These are phyloP conservation scores for Hirundichthys speculiger DNA, from an alignment of 2,113 vertebrate species.

Conservation along the genomic window DNA sequence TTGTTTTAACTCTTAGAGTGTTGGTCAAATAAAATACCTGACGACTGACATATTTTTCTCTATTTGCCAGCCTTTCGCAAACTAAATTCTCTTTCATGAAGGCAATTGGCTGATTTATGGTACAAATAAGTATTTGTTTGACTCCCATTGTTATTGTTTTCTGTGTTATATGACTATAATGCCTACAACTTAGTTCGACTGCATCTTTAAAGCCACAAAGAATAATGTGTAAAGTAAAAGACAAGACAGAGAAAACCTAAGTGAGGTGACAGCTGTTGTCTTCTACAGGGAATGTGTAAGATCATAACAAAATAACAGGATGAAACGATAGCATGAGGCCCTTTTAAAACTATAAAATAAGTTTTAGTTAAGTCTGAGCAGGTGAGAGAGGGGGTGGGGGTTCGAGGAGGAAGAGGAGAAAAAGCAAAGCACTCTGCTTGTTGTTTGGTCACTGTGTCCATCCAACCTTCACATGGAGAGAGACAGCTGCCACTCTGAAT, in stretches of 20 bases:
- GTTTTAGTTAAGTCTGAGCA: neutral
- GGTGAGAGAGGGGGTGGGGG: neutral
- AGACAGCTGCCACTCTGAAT: constrained; percentile 81
- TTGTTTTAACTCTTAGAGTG: too few relatives aligned
- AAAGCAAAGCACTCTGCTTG: constrained; percentile 38
- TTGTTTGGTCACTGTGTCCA: constrained; percentile 74
- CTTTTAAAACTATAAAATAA: too few relatives aligned
- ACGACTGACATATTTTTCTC: too few relatives aligned
- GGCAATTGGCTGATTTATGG: too few relatives aligned
- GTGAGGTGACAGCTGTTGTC: neutral
- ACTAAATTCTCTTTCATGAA: too few relatives aligned
- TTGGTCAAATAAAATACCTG: too few relatives aligned
- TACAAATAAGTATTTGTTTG: too few relatives aligned
- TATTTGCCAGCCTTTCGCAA: too few relatives aligned
- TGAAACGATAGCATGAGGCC: neutral
- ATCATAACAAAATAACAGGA: constrained; percentile 1
- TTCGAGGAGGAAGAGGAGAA: constrained; percentile 14
- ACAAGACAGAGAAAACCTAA: neutral
- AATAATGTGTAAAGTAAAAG: neutral
- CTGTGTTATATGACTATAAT: too few relatives aligned
- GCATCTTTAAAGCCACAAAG: neutral
- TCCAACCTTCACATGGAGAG: constrained; percentile 69
- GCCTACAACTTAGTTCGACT: neutral
- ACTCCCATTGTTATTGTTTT: too few relatives aligned
- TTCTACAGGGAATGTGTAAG: neutral